Evolutionary conservation across 2,797 vertebrate species (phyloP), one percentile per base, ranked within the genome.

Genomic region (Phoebastria nigripes): DNA sequence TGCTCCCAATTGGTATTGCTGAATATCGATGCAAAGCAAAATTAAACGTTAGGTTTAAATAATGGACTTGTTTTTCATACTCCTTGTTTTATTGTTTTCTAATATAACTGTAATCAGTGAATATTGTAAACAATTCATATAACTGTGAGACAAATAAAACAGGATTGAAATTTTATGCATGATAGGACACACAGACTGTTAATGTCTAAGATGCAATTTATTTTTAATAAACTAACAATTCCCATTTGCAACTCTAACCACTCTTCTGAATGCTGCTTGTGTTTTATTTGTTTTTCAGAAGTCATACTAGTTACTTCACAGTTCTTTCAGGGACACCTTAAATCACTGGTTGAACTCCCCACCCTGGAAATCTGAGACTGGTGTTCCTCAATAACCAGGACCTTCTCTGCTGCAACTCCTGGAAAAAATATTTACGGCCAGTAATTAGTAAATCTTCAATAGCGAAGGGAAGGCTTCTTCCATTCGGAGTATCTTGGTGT

Each of bases 211-310:
- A 82, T 78, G 54, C 92, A 92, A 93, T 96, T 96, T 95, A 90
- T 95, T 94, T 94, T 96, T 97, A 97, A 95, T 95, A 96, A 95
- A 93, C 82, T 77, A 93, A 94, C 88, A 92, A 71, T 92, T 96
- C 87, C 71, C 58, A 61, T 95, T 92, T 95, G 90, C 81, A 74
- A 41, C 90, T 96, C 46, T 62, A 95, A 78, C 74, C 61, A 28
- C 79, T 93, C 59, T 83, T 91, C 76, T 58, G 82, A 82, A 94
- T n/a, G 72, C 78, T 89, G 71, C 84, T 74, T 44, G 14, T 63
- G 35, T 78, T 78, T 18, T 58, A 80, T 67, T 87, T 89, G 69
- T 47, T 93, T 90, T 92, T 77, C 52, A 52, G 51, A 95, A 93
- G 56, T 93, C 42, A 3, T 29, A 33, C 49, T 77, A 49, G 59